A percentile compares a stretch with the other conserved stretches of the same genome.
Evolutionary conservation across 2,113 vertebrate species (phyloP).

Genomic region (Laticauda colubrina): DNA sequence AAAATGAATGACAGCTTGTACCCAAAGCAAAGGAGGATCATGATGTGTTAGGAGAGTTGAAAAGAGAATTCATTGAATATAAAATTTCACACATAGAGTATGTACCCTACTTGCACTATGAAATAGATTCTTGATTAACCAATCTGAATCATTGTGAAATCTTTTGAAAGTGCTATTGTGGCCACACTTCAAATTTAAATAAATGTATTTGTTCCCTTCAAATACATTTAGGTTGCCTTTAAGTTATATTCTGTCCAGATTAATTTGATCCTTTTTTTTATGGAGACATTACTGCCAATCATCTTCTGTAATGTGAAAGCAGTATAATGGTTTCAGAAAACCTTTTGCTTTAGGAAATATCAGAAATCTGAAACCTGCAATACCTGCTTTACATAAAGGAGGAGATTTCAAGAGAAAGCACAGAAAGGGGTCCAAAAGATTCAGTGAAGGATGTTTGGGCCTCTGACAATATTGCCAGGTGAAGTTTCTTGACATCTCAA

Average conservation of each 20-base stretch:
- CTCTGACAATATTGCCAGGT: neutral
- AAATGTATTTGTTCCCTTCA: neutral
- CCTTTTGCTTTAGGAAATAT: neutral
- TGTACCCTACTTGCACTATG: neutral
- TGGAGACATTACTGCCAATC: neutral
- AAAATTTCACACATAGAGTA: neutral
- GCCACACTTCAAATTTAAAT: neutral
- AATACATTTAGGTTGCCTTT: neutral
- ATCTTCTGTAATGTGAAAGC: neutral
- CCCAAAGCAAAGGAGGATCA: neutral
- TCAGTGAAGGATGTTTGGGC: neutral
- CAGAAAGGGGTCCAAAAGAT: neutral
- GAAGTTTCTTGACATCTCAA: constrained; percentile 4
- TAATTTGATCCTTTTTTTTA: neutral
- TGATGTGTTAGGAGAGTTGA: neutral
- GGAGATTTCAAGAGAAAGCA: neutral
- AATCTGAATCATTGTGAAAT: neutral
- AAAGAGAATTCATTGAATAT: neutral
- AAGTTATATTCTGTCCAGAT: neutral
- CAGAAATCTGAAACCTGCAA: neutral
- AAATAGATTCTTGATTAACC: neutral
- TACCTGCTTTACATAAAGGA: neutral
- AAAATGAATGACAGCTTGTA: neutral
- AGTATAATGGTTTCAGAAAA: neutral
- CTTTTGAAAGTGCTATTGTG: neutral